These are phyloP conservation scores for Trichomalopsis sarcophagae DNA, from an alignment of 1,140 invertebrate species.

Conservation along the genomic window DNA sequence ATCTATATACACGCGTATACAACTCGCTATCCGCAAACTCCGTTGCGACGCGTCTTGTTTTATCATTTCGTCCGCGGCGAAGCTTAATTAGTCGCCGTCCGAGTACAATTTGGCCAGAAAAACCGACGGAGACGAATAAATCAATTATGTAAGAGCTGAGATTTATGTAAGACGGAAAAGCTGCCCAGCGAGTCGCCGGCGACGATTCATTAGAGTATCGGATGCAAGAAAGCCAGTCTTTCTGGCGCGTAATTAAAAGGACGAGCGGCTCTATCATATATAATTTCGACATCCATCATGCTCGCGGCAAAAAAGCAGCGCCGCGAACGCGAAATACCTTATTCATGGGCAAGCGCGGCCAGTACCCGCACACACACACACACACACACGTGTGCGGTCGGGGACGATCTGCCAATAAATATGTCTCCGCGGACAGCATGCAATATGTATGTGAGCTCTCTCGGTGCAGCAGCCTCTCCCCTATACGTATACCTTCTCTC, in stretches of 20 bases:
- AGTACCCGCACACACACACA: neutral
- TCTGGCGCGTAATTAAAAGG: slow-evolving; percentile 27
- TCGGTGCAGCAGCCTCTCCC: slow-evolving; percentile 30
- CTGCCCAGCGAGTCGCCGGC: neutral
- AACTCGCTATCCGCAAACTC: neutral
- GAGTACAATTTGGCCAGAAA: no score
- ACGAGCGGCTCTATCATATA: slow-evolving; percentile 56
- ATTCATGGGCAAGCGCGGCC: slow-evolving; percentile 56
- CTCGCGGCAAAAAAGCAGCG: slow-evolving; percentile 51
- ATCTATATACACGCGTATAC: neutral
- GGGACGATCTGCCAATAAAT: slow-evolving; percentile 68
- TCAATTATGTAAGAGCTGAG: no score
- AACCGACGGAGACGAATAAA: neutral
- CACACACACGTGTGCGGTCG: slow-evolving; percentile 19
- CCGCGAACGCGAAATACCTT: slow-evolving; percentile 64
- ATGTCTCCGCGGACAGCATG: slow-evolving; percentile 66
- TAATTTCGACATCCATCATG: slow-evolving; percentile 67
- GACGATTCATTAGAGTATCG: slow-evolving; percentile 37
- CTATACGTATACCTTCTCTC: no score
- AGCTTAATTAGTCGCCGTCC: neutral
- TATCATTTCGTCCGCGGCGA: neutral
- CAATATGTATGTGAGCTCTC: slow-evolving; percentile 70
- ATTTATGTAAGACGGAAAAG: slow-evolving; percentile 42
- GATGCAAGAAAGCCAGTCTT: slow-evolving; percentile 12
- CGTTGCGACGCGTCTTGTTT: neutral